A percentile compares a stretch with the other conserved stretches of the same genome.
These are phyloP conservation scores for Leuciscus waleckii DNA, from an alignment of 2,797 vertebrate genomes.

Conservation along the genomic window DNA sequence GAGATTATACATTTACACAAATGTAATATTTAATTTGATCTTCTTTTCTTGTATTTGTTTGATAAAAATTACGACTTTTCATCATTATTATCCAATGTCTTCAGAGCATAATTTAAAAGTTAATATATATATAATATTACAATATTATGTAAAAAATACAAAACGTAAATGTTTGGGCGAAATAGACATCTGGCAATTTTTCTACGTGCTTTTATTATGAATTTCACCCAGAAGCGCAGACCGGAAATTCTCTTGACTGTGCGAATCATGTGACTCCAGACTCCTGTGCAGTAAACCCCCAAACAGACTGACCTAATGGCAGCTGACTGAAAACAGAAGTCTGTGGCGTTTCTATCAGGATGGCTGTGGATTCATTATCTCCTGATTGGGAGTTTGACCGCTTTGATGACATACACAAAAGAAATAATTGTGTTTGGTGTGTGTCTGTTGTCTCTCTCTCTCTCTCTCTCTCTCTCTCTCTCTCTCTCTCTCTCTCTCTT, in stretches of 20 bases:
- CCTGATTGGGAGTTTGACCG: slow-evolving; percentile 97
- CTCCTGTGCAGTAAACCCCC: background rate
- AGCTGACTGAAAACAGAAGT: background rate
- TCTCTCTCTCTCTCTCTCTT: slow-evolving; percentile 1
- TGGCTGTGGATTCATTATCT: slow-evolving; percentile 88
- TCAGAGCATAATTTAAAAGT: background rate
- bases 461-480: slow-evolving; percentile 11
- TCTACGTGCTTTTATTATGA: background rate
- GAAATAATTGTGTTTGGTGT: no score
- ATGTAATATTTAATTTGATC: background rate
- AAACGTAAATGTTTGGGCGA: background rate
- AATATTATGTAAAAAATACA: background rate
- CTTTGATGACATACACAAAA: no score
- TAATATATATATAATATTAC: background rate
- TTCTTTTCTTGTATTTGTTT: background rate
- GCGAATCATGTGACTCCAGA: slow-evolving; percentile 16
- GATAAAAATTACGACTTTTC: background rate
- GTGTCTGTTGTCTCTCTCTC: no score
- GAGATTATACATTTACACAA: background rate
- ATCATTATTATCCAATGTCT: no score
- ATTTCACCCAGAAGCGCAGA: background rate
- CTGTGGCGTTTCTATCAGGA: slow-evolving; percentile 57
- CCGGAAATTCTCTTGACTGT: background rate
- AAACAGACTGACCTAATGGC: slow-evolving; percentile 23
- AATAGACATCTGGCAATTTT: background rate